Evolutionary conservation across 2,113 vertebrate genomes (phyloP).

Genomic region (Bostrychus sinensis): DNA sequence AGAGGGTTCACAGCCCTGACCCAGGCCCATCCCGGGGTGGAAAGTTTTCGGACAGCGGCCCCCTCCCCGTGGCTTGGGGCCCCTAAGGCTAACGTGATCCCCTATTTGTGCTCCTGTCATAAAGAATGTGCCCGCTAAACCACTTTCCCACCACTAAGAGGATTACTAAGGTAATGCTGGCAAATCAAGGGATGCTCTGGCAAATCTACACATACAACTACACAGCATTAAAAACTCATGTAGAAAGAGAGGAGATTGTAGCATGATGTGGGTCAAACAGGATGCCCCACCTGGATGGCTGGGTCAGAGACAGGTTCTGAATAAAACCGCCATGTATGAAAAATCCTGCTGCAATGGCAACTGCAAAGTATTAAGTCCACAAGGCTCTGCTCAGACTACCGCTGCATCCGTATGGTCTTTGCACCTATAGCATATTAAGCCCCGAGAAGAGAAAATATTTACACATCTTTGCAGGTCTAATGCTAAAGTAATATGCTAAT

Average conservation of each 20-base stretch:
- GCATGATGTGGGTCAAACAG: conserved; percentile 3
- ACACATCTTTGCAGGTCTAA: no score
- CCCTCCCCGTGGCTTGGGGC: conserved; percentile 50
- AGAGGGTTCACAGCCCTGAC: conserved; percentile 10
- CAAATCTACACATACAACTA: conserved; percentile 56
- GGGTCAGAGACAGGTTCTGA: neutral
- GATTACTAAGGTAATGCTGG: conserved; percentile 77
- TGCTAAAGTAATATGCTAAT: no score
- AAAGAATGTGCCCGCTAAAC: conserved; percentile 74
- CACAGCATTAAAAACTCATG: conserved; percentile 56
- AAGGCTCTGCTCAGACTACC: no score
- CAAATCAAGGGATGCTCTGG: conserved; percentile 70
- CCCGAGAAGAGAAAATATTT: no score
- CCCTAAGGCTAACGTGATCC: conserved; percentile 73
- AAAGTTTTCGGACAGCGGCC: conserved; percentile 70
- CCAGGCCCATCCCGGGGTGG: conserved; percentile 59
- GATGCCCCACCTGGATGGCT: neutral
- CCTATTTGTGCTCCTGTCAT: conserved; percentile 73
- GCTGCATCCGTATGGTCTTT: no score
- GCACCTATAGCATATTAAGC: no score
- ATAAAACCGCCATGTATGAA: neutral
- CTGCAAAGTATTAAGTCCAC: neutral
- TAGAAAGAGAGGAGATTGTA: conserved; percentile 42
- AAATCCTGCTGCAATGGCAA: neutral
- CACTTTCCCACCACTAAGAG: conserved; percentile 81